Evolutionary conservation across 2,888 invertebrate species (phyloP).

Genomic region (Athalia circularis): DNA sequence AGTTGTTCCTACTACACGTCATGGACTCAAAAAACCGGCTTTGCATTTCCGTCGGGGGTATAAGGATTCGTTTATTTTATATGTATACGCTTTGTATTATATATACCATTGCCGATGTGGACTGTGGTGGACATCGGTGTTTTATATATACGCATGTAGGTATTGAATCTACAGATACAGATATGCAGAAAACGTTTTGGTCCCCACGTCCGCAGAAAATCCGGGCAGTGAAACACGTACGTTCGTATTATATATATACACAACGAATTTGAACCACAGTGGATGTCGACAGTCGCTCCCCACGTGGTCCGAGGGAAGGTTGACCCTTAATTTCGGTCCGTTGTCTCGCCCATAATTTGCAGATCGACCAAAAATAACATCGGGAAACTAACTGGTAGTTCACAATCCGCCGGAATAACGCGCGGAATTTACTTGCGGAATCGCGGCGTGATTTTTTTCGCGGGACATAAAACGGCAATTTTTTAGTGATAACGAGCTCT

Average conservation of each 20-base stretch:
- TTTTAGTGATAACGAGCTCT: too few species aligned
- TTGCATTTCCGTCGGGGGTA: background rate
- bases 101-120: background rate
- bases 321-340: slow-evolving; percentile 35
- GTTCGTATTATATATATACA: background rate
- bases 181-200: background rate
- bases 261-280: slow-evolving; percentile 31
- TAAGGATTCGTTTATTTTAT: background rate
- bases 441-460: too few species aligned
- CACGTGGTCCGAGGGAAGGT: slow-evolving; percentile 42
- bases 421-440: too few species aligned
- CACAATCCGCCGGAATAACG: too few species aligned
- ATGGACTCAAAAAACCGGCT: too few species aligned
- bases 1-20: too few species aligned
- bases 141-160: too few species aligned
- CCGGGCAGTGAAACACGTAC: background rate
- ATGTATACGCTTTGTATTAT: background rate
- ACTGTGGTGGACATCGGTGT: slow-evolving; percentile 20
- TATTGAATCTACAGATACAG: background rate
- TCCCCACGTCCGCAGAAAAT: slow-evolving; percentile 15
- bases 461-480: too few species aligned
- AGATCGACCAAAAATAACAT: background rate
- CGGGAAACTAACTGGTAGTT: too few species aligned
- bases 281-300: slow-evolving; percentile 32
- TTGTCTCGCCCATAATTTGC: background rate